phyloP scores from a whole-genome alignment of 2,888 invertebrate genomes.

The Mesorhabditis spiculigera region DNA sequence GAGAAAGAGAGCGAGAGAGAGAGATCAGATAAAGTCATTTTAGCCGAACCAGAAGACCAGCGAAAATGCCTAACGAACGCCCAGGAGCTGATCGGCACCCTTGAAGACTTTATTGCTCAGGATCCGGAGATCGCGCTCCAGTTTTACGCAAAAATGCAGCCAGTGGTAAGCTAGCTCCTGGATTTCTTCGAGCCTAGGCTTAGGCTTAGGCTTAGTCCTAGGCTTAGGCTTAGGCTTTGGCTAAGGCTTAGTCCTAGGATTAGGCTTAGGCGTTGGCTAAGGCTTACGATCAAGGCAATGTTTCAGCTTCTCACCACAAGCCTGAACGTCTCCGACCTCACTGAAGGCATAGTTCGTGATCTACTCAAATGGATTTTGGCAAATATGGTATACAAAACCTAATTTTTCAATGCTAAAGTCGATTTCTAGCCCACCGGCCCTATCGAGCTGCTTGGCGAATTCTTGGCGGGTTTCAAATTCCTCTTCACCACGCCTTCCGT shows the following conservation, averaged over 20 bases:
- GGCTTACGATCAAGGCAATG: too few species aligned
- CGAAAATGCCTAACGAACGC: background rate
- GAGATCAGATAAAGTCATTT: background rate
- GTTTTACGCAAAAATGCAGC: background rate
- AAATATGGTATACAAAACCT: too few species aligned
- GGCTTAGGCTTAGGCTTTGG: too few species aligned
- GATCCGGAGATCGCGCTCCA: background rate
- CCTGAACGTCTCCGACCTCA: too few species aligned
- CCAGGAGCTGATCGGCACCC: background rate
- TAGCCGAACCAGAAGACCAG: background rate
- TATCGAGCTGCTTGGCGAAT: background rate
- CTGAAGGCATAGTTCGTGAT: too few species aligned
- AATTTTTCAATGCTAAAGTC: too few species aligned
- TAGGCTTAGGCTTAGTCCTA: too few species aligned
- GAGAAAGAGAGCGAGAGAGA: background rate
- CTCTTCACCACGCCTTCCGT: background rate
- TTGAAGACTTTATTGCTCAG: background rate
- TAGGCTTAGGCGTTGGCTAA: too few species aligned
- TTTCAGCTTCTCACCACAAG: too few species aligned
- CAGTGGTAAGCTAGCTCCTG: background rate
- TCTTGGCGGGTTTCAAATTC: background rate
- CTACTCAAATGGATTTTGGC: too few species aligned
- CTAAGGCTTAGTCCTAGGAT: too few species aligned
- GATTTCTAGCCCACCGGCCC: background rate
- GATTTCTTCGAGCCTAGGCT: too few species aligned